Conservation (phyloP, 1,140 invertebrate species). For the Ooceraea biroi region DNA sequence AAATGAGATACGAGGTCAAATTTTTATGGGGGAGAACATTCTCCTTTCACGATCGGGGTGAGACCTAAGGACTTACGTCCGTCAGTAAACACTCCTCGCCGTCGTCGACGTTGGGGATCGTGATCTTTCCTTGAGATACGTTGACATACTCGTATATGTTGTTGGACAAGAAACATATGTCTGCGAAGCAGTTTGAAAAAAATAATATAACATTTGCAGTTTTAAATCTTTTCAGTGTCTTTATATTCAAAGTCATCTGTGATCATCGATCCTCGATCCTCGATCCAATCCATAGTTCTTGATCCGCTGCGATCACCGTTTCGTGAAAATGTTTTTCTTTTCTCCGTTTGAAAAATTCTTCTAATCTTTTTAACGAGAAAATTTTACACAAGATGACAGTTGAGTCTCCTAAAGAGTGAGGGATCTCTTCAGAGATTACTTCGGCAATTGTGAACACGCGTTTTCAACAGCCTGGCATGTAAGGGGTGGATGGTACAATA, state of each 20-base stretch:
- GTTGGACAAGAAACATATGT: constrained; percentile 87
- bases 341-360: neutral
- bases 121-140: constrained; percentile 92
- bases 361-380: constrained; percentile 17
- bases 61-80: constrained; percentile 88
- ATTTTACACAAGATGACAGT: neutral
- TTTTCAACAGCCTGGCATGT: constrained; percentile 43
- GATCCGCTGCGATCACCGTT: neutral
- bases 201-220: constrained; percentile 7
- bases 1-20: constrained; percentile 16
- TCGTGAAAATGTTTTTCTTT: too few species aligned
- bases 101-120: constrained; percentile 92
- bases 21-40: constrained; percentile 4
- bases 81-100: constrained; percentile 91
- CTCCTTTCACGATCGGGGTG: neutral
- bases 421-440: constrained; percentile 7
- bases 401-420: neutral
- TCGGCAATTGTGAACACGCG: neutral
- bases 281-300: neutral
- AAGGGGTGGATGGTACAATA: constrained; percentile 7
- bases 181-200: constrained; percentile 85
- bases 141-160: constrained; percentile 91
- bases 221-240: constrained; percentile 19
- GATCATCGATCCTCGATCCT: neutral
- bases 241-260: neutral